A percentile compares a stretch with the other conserved stretches of the same genome.
phyloP scores from a whole-genome alignment of 2,113 vertebrate species.

The Thryonomys swinderianus region DNA sequence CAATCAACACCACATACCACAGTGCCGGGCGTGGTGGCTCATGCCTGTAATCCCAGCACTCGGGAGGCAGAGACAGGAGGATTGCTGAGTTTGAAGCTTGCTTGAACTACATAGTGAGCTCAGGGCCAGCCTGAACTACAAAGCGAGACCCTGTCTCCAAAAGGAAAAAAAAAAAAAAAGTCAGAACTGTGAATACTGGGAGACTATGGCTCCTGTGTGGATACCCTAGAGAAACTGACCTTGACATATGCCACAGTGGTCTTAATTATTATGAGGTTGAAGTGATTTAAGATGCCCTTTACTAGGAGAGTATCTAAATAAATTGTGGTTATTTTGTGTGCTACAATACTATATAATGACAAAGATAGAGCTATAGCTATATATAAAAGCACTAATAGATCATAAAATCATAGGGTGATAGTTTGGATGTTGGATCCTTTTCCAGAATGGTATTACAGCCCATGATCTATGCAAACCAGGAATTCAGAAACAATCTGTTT shows the following conservation, averaged over 20 bases:
- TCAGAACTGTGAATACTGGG: background rate
- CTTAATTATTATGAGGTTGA: background rate
- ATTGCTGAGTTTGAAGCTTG: too few species aligned
- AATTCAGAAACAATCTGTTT: background rate
- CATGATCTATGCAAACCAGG: background rate
- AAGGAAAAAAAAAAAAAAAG: too few species aligned
- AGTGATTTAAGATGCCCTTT: background rate
- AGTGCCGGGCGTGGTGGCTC: too few species aligned
- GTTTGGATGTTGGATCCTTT: background rate
- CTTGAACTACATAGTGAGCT: too few species aligned
- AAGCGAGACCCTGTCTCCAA: too few species aligned
- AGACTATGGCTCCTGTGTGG: background rate
- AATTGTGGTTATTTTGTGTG: background rate
- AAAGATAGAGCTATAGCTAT: background rate
- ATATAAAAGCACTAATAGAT: constrained; percentile 30
- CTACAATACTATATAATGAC: background rate
- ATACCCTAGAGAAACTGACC: background rate
- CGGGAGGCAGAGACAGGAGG: too few species aligned
- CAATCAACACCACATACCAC: too few species aligned
- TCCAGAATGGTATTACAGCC: background rate
- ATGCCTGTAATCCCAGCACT: too few species aligned
- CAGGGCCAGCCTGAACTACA: too few species aligned
- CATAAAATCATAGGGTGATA: background rate
- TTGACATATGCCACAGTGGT: background rate
- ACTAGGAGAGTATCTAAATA: constrained; percentile 4